A percentile compares a stretch with the other conserved stretches of the same genome.
Evolutionary conservation across 2,113 vertebrate genomes (phyloP).

Genomic region (Progne subis): DNA sequence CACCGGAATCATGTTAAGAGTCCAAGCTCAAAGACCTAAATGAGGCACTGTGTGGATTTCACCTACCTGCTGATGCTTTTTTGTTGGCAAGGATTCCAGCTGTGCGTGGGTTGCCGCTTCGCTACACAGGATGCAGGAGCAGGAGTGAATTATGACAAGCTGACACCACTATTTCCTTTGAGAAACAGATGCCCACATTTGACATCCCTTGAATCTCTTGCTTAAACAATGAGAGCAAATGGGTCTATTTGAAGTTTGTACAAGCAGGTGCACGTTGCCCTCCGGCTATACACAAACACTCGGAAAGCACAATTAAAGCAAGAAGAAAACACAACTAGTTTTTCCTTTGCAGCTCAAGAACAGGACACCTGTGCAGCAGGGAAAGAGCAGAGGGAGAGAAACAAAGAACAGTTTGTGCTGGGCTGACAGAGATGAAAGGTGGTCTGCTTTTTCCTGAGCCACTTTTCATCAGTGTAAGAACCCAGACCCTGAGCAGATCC

Average conservation of each 20-base stretch:
- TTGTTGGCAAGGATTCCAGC: constrained; percentile 1
- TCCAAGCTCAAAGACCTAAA: not conserved
- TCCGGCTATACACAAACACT: not conserved
- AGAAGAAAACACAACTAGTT: not conserved
- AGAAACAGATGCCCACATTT: constrained; percentile 14
- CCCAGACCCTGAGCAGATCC: not conserved
- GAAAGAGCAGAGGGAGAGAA: not conserved
- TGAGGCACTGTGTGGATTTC: not conserved
- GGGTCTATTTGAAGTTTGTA: not conserved
- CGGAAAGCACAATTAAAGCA: not conserved
- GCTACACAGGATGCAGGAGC: not conserved
- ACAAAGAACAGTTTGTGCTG: not conserved
- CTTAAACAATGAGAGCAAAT: not conserved
- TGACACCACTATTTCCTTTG: not conserved
- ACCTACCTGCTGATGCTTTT: not conserved
- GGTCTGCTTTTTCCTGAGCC: not conserved
- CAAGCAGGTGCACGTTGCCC: not conserved
- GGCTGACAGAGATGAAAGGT: not conserved
- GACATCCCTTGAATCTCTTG: not conserved
- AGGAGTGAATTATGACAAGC: not conserved
- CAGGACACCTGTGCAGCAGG: not conserved
- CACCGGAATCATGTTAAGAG: not conserved
- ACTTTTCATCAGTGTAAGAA: not conserved
- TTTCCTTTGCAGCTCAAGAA: not conserved
- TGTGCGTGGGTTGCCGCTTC: not conserved